phyloP scores from a whole-genome alignment of 2,797 vertebrate genomes.

The Propithecus perrieri region DNA sequence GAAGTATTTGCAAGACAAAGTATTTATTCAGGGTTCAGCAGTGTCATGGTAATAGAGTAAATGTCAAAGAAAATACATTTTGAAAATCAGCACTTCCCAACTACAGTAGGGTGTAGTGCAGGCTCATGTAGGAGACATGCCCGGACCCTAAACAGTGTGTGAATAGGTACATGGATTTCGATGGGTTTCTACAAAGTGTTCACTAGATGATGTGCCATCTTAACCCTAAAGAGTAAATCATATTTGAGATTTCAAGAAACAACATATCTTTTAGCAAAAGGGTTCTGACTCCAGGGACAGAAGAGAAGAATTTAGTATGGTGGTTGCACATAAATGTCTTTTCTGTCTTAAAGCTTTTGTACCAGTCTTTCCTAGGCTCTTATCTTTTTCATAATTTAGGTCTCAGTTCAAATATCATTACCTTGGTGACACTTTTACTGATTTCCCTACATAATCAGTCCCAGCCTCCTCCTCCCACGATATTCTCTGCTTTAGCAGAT shows the following conservation, averaged over 20 bases:
- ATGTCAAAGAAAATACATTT: neutral
- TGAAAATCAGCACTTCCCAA: neutral
- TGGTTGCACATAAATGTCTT: neutral
- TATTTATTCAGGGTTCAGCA: neutral
- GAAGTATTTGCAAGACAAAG: neutral
- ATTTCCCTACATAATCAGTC: neutral
- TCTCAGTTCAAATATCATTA: neutral
- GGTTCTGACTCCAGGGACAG: neutral
- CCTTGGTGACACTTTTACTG: neutral
- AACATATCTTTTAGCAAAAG: neutral
- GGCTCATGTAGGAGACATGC: fast-evolving
- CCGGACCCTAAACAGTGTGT: neutral
- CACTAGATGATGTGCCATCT: neutral
- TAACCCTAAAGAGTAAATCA: neutral
- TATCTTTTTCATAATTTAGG: neutral
- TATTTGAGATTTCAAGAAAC: neutral
- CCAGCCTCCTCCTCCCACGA: neutral
- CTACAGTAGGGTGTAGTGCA: fast-evolving
- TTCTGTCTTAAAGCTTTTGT: neutral
- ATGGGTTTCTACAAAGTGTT: neutral
- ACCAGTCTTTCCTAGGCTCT: neutral
- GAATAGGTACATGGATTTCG: neutral
- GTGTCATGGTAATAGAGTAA: neutral
- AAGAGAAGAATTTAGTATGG: neutral
- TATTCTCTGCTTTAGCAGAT: neutral